phyloP scores from a whole-genome alignment of 2,113 vertebrate species.

The Chlorocebus sabaeus region DNA sequence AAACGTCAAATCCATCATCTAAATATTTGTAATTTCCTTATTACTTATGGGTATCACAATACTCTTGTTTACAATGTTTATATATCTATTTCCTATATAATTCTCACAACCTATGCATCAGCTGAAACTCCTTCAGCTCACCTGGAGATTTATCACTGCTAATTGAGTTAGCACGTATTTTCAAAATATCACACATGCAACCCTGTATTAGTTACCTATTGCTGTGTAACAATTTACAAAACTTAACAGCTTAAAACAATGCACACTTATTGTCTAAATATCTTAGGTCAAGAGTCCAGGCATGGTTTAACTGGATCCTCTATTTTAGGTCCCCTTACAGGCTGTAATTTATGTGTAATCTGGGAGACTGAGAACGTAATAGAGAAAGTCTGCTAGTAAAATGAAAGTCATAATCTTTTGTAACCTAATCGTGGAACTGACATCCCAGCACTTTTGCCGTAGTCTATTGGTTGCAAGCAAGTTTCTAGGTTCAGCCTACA shows the following conservation, averaged over 20 bases:
- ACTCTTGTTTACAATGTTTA: background rate
- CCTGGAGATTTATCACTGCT: background rate
- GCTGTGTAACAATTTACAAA: background rate
- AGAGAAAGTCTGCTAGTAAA: background rate
- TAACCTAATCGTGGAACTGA: background rate
- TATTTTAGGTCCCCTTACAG: background rate
- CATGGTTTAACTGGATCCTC: background rate
- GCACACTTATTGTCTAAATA: background rate
- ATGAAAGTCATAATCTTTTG: background rate
- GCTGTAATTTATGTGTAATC: background rate
- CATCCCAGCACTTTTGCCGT: background rate
- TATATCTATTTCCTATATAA: background rate
- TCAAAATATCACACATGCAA: background rate
- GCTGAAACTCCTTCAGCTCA: background rate
- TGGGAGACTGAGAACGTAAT: background rate
- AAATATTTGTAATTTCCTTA: background rate
- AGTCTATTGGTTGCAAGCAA: background rate
- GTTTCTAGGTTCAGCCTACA: background rate
- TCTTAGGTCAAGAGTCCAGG: background rate
- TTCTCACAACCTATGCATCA: background rate
- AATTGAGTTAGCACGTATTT: background rate
- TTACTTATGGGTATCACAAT: background rate
- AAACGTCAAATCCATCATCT: background rate
- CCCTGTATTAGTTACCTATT: background rate
- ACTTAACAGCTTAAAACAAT: background rate